These are phyloP conservation scores for Hippopotamus amphibius DNA, from an alignment of 2,113 vertebrate genomes.

Conservation along the genomic window DNA sequence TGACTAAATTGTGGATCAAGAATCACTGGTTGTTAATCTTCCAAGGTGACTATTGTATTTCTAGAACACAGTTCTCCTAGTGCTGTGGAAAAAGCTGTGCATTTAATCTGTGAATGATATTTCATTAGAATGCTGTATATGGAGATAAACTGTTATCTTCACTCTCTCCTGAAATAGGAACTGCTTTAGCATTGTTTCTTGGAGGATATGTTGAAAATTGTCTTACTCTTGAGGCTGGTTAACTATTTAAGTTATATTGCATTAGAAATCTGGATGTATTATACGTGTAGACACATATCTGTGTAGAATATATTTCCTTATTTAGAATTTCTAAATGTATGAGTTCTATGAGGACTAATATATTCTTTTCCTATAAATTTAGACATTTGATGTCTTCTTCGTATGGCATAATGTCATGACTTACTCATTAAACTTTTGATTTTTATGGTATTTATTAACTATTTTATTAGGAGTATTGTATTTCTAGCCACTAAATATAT, in stretches of 20 bases:
- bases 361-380: conserved; percentile 52
- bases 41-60: not conserved
- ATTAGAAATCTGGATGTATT: not conserved
- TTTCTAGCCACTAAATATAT: conserved; percentile 15
- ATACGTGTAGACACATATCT: not conserved
- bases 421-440: conserved; percentile 57
- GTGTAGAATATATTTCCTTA: conserved; percentile 57
- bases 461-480: conserved; percentile 13
- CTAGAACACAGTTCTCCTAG: not conserved
- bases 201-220: not conserved
- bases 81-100: not conserved
- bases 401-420: conserved; percentile 85
- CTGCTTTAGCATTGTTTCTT: not conserved
- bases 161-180: not conserved
- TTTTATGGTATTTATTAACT: conserved; percentile 70
- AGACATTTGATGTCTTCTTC: conserved; percentile 83
- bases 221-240: not conserved
- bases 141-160: not conserved
- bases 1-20: conserved; percentile 22
- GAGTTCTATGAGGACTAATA: conserved; percentile 30
- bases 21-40: conserved; percentile 31
- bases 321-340: not conserved
- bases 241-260: not conserved
- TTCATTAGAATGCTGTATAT: not conserved
- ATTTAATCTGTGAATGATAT: not conserved